phyloP scores from a whole-genome alignment of 2,888 invertebrate genomes.

The Agriopis aurantiaria region DNA sequence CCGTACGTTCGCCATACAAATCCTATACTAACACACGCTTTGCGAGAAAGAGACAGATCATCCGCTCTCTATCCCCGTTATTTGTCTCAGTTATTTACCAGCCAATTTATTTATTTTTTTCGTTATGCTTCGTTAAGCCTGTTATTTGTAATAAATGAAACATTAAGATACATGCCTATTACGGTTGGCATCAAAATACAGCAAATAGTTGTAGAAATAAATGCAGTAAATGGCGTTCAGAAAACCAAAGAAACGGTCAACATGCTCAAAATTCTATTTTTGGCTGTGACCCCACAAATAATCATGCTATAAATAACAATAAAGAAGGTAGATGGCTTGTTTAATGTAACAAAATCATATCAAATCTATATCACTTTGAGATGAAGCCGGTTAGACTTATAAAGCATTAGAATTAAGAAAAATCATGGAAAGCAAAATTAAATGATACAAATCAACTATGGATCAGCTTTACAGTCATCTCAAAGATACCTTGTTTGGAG shows the following conservation, averaged over 20 bases:
- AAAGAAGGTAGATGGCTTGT: slow-evolving; percentile 43
- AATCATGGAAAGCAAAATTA: slow-evolving; percentile 50
- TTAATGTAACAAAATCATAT: slow-evolving; percentile 43
- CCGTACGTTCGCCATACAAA: too few species aligned
- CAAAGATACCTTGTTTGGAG: slow-evolving; percentile 90
- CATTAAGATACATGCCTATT: neutral
- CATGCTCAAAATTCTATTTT: slow-evolving; percentile 48
- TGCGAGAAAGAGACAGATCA: too few species aligned
- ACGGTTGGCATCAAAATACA: neutral
- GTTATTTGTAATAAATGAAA: too few species aligned
- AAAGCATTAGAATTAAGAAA: slow-evolving; percentile 47
- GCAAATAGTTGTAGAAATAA: slow-evolving; percentile 12
- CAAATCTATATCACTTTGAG: slow-evolving; percentile 59
- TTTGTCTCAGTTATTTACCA: too few species aligned
- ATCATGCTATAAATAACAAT: slow-evolving; percentile 56
- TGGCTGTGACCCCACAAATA: slow-evolving; percentile 64
- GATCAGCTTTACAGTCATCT: slow-evolving; percentile 51
- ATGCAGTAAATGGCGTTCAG: slow-evolving; percentile 1
- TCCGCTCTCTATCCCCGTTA: too few species aligned
- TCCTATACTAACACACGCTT: too few species aligned
- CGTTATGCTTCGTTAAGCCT: too few species aligned
- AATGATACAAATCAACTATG: slow-evolving; percentile 49
- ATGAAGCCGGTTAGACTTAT: slow-evolving; percentile 63
- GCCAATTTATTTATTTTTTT: too few species aligned
- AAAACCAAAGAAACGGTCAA: slow-evolving; percentile 28